These are phyloP conservation scores for Hypsopygia costalis DNA, from an alignment of 2,888 invertebrate species.

Conservation along the genomic window DNA sequence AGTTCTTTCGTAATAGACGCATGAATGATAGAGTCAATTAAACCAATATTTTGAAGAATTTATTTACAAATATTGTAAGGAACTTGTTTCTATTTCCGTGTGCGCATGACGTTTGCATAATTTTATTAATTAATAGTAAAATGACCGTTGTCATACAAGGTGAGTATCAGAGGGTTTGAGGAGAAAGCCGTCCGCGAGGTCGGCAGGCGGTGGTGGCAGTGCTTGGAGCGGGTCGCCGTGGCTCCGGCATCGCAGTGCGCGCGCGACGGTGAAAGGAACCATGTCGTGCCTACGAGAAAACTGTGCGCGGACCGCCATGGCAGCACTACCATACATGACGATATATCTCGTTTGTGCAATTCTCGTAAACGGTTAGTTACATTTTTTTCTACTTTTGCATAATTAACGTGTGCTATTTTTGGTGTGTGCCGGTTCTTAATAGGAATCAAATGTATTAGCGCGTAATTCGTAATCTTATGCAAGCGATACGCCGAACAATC, in stretches of 20 bases:
- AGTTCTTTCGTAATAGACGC: no score
- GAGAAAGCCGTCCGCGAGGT: conserved; percentile 69
- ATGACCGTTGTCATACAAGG: conserved; percentile 5
- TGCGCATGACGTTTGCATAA: not conserved
- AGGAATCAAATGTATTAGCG: conserved; percentile 25
- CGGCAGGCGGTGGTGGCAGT: conserved; percentile 44
- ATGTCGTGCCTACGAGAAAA: conserved; percentile 54
- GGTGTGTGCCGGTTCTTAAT: conserved; percentile 5
- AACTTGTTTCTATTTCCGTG: not conserved
- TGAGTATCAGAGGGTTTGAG: conserved; percentile 49
- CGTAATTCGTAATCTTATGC: conserved; percentile 58
- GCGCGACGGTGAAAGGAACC: conserved; percentile 72
- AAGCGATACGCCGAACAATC: conserved; percentile 51
- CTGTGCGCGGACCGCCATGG: conserved; percentile 49
- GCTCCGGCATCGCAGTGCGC: conserved; percentile 52
- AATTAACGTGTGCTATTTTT: not conserved
- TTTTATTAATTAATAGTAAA: conserved; percentile 6
- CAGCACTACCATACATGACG: conserved; percentile 49
- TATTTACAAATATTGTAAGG: not conserved
- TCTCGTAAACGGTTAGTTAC: conserved; percentile 65
- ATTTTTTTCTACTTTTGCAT: conserved; percentile 19
- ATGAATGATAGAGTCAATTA: no score
- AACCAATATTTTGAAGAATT: no score
- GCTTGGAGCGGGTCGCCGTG: conserved; percentile 27
- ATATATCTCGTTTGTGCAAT: conserved; percentile 64